Evolutionary conservation across 2,797 vertebrate genomes (phyloP), one percentile per base, ranked within the genome.

Genomic region (Gobio occitaniae): DNA sequence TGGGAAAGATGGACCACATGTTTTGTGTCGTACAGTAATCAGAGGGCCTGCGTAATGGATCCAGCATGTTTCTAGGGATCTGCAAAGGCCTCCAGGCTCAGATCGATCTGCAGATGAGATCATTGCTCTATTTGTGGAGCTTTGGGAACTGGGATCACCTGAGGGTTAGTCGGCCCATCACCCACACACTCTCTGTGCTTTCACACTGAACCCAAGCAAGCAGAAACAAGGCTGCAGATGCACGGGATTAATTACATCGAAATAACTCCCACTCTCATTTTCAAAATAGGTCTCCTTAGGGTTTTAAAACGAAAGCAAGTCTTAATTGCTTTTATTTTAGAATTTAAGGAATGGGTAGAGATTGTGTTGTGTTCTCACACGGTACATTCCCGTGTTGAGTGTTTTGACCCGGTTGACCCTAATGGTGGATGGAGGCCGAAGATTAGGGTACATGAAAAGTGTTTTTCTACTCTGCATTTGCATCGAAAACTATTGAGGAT

Each of bases 1-100:
- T 81, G 83, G 69, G 70, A 78, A 86, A 52, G 65, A 80, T 83
- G 54, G 81, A 89, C 85, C 92, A 91, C 88, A 85, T 93, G 92
- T 94, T 95, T 92, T 90, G 83, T 88, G 87, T 91, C 86, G 86
- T 69, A 72, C 72, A 83, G 74, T 92, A 92, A 93, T 92, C 89
- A 65, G 47, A 88, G 89, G 86, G 84, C 78, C 83, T 75, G 29
- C 78, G 84, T 93, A 92, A 94, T 93, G 90, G 91, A 90, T 89
- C 81, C 89, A 89, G 86, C 87, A 70, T 94, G 93, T 91, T 88
- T 47, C 80, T 48, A 87, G 83, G 68, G 86, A 89, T 74, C 50
- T 89, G 85, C 79, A 84, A 86, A 86, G 87, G 90, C 88, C 89
- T 66, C 77, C 75, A 48, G 79, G 88, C 89, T 86, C 86, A 89